phyloP scores from a whole-genome alignment of 2,113 vertebrate species.

The Mormyrus lacerda region DNA sequence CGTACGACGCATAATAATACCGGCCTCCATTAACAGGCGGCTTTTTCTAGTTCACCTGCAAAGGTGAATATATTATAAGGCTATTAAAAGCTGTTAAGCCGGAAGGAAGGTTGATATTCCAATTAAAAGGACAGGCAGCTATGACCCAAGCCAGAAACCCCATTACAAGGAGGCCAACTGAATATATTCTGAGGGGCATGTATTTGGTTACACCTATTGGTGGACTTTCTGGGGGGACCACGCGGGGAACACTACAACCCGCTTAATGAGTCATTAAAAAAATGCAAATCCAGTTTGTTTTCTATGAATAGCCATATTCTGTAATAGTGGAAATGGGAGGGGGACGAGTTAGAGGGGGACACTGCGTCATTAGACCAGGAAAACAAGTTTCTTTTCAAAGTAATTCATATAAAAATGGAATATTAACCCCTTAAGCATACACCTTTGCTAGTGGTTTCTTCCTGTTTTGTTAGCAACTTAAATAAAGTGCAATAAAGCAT shows the following conservation, averaged over 20 bases:
- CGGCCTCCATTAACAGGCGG: background rate
- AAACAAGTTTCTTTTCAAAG: background rate
- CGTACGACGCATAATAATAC: background rate
- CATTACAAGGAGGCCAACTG: background rate
- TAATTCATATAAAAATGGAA: background rate
- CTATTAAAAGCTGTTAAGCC: constrained; percentile 5
- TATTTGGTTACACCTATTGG: background rate
- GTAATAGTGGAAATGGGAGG: background rate
- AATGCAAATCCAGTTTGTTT: background rate
- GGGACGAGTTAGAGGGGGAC: no score
- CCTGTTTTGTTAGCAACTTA: background rate
- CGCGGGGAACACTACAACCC: background rate
- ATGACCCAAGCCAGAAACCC: background rate
- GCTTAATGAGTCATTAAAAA: background rate
- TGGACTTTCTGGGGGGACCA: background rate
- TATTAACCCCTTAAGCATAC: background rate
- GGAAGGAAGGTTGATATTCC: constrained; percentile 1
- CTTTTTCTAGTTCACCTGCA: constrained; percentile 2
- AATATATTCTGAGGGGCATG: background rate
- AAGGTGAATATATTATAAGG: background rate
- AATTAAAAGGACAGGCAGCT: constrained; percentile 8
- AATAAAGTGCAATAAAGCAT: background rate
- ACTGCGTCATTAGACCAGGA: background rate
- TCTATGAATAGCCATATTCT: constrained; percentile 2
- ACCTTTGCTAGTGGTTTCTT: background rate